These are phyloP conservation scores for Phalera bucephala DNA, from an alignment of 2,888 invertebrate species.

Conservation along the genomic window DNA sequence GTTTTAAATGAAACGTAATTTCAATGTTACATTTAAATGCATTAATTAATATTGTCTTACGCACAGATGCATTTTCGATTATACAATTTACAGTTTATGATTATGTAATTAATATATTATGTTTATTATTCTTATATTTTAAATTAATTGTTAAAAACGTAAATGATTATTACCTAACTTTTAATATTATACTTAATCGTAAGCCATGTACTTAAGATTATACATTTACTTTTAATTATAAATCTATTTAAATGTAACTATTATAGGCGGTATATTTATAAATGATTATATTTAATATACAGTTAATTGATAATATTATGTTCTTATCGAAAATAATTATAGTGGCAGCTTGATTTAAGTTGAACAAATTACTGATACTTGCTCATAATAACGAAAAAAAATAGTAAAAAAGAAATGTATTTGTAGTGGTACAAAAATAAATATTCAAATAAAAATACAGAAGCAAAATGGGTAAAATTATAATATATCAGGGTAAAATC, in stretches of 20 bases:
- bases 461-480: too few species aligned
- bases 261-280: conserved; percentile 5
- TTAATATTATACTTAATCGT: conserved; percentile 12
- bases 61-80: conserved; percentile 45
- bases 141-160: conserved; percentile 15
- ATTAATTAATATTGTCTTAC: conserved; percentile 58
- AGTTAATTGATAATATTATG: not conserved
- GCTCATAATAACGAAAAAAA: too few species aligned
- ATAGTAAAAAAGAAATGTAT: too few species aligned
- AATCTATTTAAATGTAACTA: not conserved
- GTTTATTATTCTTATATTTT: conserved; percentile 16
- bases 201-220: conserved; percentile 41
- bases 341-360: too few species aligned
- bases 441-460: too few species aligned
- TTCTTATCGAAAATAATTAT: conserved; percentile 1
- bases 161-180: conserved; percentile 15
- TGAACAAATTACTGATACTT: too few species aligned
- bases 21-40: conserved; percentile 31
- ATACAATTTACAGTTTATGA: conserved; percentile 6
- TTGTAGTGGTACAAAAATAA: too few species aligned
- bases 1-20: conserved; percentile 23
- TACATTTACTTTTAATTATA: not conserved
- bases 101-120: conserved; percentile 23
- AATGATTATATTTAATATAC: not conserved
- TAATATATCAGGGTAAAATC: too few species aligned